Evolutionary conservation across 2,113 vertebrate species (phyloP).

Genomic region (Heptranchias perlo): DNA sequence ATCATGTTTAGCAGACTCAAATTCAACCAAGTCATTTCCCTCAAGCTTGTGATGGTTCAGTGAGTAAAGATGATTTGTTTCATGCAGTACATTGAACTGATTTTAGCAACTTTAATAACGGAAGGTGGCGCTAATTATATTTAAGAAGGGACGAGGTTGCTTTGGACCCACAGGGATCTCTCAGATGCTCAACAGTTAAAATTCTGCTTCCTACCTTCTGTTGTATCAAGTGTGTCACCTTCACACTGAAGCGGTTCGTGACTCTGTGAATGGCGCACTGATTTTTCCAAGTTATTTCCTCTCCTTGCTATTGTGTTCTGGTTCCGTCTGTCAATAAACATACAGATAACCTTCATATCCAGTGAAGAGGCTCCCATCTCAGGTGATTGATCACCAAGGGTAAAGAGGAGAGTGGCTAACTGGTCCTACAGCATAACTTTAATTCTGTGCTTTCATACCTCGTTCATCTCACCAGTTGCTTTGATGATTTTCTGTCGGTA

Average conservation of each 20-base stretch:
- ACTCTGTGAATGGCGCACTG: background rate
- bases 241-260: background rate
- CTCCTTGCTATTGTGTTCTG: background rate
- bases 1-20: no score
- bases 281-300: background rate
- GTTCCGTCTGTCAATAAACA: background rate
- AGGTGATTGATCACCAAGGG: background rate
- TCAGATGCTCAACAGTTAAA: background rate
- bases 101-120: background rate
- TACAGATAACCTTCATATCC: background rate
- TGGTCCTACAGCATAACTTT: background rate
- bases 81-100: no score
- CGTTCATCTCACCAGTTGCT: background rate
- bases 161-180: background rate
- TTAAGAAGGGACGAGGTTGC: background rate
- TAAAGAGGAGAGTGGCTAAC: background rate
- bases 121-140: background rate
- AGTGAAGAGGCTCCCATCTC: background rate
- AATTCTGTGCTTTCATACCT: background rate
- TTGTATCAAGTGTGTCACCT: background rate
- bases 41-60: no score
- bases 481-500: background rate
- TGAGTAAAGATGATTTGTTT: no score
- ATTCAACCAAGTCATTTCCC: no score
- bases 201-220: background rate